Evolutionary conservation across 2,888 invertebrate species (phyloP), one percentile per base, ranked within the genome.

Genomic region (Gerosis bhagava): DNA sequence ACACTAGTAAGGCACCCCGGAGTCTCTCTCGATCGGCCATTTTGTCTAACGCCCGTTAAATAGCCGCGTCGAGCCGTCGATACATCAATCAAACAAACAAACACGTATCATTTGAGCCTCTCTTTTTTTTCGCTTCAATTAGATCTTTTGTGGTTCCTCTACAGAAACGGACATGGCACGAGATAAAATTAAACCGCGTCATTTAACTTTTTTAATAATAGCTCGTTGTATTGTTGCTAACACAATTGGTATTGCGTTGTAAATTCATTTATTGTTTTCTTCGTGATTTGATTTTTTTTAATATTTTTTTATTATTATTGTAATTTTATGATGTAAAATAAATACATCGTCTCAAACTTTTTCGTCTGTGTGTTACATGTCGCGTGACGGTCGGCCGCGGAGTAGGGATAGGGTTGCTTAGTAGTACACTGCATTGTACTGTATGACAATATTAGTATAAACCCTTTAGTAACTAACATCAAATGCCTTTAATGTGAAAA

Each of bases 11-110:
- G 72, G 76, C 77, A 79, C 74, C 74, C 74, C 65, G 66, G 72
- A 70, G 65, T n/a, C n/a, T 75, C 74, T 71, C 65, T 65, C 70
- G 65, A 69, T 70, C 73, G 67, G 74, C 73, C 76, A 83, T 86
- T 88, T 86, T 87, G 86, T 88, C 87, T 87, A 86, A 78, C 83
- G 77, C 63, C 80, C 71, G 83, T 84, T 87, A 87, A 87, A 88
- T 86, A 77, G 84, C 84, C 81, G 71, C 63, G 65, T 73, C 70
- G 67, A 67, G 60, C 76, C 77, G 80, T 87, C 87, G 82, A 87
- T 87, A 84, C 86, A 86, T 86, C 86, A 84, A 84, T 84, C 83
- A n/a, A 84, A 74, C 78, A 82, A 71, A 73, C 72, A 72, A 73
- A 68, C 68, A 62, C 51, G 53, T 66, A 68, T 69, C 76, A 75